Conservation (phyloP, 2,113 vertebrate species). For the Phocoena sinus region DNA sequence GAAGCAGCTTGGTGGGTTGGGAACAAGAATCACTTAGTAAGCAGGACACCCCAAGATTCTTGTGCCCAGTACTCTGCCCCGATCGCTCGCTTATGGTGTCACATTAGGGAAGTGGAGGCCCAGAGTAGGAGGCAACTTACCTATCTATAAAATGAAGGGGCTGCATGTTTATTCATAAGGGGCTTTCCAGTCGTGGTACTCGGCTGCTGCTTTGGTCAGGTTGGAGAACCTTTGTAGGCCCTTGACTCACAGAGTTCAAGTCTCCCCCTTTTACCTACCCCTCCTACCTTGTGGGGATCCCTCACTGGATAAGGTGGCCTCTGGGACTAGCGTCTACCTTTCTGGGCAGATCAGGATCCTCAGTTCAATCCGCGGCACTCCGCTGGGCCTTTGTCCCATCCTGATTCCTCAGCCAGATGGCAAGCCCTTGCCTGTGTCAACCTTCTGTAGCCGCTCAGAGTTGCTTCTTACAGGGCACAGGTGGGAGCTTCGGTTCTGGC, state of each 20-base stretch:
- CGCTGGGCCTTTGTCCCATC: fast-evolving
- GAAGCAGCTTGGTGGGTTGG: not conserved
- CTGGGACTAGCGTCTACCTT: not conserved
- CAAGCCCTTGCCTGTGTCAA: not conserved
- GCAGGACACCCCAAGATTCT: not conserved
- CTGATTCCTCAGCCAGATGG: not conserved
- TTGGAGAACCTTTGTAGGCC: not conserved
- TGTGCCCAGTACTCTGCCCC: not conserved
- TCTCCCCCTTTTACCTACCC: not conserved
- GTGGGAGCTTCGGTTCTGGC: not conserved
- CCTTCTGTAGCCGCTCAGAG: not conserved
- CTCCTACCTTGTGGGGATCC: not conserved
- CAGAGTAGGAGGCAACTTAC: not conserved
- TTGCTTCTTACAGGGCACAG: not conserved
- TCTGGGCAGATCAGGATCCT: not conserved
- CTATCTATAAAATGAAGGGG: not conserved
- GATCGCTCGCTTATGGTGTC: not conserved
- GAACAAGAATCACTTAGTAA: not conserved
- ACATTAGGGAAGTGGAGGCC: not conserved
- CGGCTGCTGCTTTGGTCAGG: not conserved
- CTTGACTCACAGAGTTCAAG: not conserved
- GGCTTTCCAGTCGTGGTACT: not conserved
- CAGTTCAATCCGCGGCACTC: fast-evolving
- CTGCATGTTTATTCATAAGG: not conserved
- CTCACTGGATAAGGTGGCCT: not conserved